A percentile compares a stretch with the other conserved stretches of the same genome.
These are phyloP conservation scores for Meriones psammophilus DNA, from an alignment of 2,797 vertebrate genomes.

Conservation along the genomic window DNA sequence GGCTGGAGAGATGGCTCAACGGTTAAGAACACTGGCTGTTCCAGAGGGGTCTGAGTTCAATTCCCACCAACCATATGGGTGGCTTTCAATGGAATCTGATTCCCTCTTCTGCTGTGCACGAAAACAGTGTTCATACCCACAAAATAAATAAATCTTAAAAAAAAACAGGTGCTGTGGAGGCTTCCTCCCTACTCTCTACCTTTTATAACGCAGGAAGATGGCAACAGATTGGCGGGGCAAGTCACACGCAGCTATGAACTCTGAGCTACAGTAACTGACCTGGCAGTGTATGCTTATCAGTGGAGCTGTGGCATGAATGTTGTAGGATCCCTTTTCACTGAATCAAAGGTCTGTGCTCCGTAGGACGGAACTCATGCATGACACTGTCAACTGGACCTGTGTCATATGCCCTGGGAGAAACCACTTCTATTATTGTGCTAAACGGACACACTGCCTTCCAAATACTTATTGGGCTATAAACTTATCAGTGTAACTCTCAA, in stretches of 20 bases:
- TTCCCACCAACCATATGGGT: too few species aligned
- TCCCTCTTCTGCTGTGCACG: too few species aligned
- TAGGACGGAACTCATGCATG: not conserved
- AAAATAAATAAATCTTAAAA: too few species aligned
- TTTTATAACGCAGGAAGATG: not conserved
- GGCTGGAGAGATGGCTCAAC: too few species aligned
- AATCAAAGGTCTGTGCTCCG: not conserved
- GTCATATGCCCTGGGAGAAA: not conserved
- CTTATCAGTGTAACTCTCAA: not conserved
- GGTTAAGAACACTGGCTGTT: too few species aligned
- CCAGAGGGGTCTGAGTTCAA: too few species aligned
- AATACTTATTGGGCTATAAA: not conserved
- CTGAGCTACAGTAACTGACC: not conserved
- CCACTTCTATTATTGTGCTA: not conserved
- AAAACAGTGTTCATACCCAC: too few species aligned
- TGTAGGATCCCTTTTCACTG: not conserved
- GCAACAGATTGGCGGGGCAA: not conserved
- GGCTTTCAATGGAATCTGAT: too few species aligned
- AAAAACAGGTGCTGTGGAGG: slow-evolving; percentile 86
- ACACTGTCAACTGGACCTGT: not conserved
- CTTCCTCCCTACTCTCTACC: too few species aligned
- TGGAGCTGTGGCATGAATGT: not conserved
- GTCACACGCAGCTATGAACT: not conserved
- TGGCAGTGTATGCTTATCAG: not conserved
- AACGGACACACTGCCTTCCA: not conserved